Percentiles rank a stretch among this genome's conserved stretches.
phyloP scores from a whole-genome alignment of 2,113 vertebrate species.

The Genyomyrus donnyi region DNA sequence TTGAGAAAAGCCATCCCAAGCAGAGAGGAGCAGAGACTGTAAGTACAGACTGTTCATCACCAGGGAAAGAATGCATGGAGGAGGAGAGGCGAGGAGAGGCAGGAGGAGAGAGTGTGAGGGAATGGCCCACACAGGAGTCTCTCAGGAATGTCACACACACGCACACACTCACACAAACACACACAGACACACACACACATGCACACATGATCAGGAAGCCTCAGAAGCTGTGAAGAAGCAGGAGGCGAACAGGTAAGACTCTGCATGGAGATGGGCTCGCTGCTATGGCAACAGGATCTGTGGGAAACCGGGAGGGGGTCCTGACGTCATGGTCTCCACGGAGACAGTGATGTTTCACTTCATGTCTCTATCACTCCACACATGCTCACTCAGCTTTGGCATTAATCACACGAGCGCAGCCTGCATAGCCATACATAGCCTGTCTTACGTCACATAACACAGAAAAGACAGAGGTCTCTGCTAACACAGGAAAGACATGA shows the following conservation, averaged over 20 bases:
- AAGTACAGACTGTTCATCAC: neutral
- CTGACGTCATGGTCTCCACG: slow-evolving; percentile 3
- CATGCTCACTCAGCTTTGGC: neutral
- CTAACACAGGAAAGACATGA: neutral
- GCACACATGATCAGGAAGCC: neutral
- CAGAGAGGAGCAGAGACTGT: neutral
- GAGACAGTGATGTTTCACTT: slow-evolving; percentile 7
- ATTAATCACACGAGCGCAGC: neutral
- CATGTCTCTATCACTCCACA: neutral
- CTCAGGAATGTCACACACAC: neutral
- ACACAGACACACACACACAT: neutral
- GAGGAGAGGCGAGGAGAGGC: neutral
- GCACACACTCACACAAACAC: neutral
- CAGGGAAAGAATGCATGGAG: neutral
- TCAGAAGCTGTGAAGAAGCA: neutral
- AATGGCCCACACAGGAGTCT: neutral
- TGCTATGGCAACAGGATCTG: slow-evolving; percentile 15
- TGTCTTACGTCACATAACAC: neutral
- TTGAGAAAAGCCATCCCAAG: neutral
- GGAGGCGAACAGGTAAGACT: neutral
- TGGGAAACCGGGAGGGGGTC: neutral
- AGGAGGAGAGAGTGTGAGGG: neutral
- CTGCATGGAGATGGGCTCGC: neutral
- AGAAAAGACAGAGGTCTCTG: neutral
- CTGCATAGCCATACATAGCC: neutral